Base-by-base conservation (phyloP, 2,888 invertebrate species). In the Pinctada fucata region DNA sequence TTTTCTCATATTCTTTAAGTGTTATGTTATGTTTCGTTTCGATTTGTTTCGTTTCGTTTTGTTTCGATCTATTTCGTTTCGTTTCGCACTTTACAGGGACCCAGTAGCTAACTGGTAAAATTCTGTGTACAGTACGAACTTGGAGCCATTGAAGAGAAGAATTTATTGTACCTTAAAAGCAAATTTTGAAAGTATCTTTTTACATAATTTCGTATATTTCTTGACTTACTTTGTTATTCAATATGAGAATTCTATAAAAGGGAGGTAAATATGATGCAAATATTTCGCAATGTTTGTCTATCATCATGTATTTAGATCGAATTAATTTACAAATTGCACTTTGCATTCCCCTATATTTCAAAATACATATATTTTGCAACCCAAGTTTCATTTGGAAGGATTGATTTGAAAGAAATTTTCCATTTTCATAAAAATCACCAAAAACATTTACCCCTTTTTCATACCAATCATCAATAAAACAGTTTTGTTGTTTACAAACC, bases 21-120 rank as follows among this genome's bases (percentile, higher is more conserved):
- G 31, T 31, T 31, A 31, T 31, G 31, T 31, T 31, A 31, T 31
- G 31, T 31, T 31, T 31, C 31, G 31, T 31, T 31, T 31, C 31
- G 31, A 31, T 31, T 31, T 31, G 31, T 31, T 8, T 31, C 10
- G 72, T 77, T 10, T 72, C 63, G 72, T 48, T 49, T 16, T 72
- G 65, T 50, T 50, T 49, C 51, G 51, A 50, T 72, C 10, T 31
- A 31, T 31, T 31, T 31, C 31, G 31, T 31, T 31, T 31, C 31
- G 31, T 31, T 31, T 31, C 31, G 31, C 31, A 31, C 31, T 31
- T 31, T 31, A 31, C 31, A 31, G 31, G 31, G 31, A 31, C 31
- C 31, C 8, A 5, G 45, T n/a, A 31, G 31, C 58, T 13, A 58
- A 58, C 58, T 10, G 58, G 13, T 10, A 58, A 10, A 13, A 58